Base-by-base conservation (phyloP, 2,888 invertebrate species). In the Imbricaverruca yamaguchii region DNA sequence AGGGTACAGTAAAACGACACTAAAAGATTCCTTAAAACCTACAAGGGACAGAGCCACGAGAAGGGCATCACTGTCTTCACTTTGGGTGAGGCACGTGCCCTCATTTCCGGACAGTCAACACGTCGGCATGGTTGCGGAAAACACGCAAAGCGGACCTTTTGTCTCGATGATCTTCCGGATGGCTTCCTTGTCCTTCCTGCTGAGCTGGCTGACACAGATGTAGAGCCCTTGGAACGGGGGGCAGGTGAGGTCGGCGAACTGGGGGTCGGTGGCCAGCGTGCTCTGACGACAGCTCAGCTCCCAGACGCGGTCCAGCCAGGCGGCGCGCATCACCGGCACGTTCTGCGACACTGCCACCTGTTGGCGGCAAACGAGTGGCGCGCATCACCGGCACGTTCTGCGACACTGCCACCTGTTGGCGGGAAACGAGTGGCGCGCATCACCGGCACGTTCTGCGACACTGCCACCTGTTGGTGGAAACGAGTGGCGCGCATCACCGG, bases 271-370 rank as follows among this genome's bases (percentile, higher is more conserved):
- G 10, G 9, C 80, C 80, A 59, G 81, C 82, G 55, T 82, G 59
- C 25, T 69, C 65, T 23, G 81, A 56, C 87, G 88, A 77, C 92
- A 89, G 81, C 93, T 93, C 4, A 89, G 89, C 21, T 92, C 88
- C 96, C 96, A 97, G 0, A 96, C 92, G 0, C 91, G 91, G 63
- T 92, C 89, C 0, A 97, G 89, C 96, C 97, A 97, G 23, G 91
- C 89, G 13, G 91, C 90, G 9, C 90, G 90, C 92, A 96, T 93
- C 39, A 96, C 89, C 59, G 92, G 91, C 82, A 93, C 90, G 81
- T 90, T 90, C 84, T 89, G 89, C 85, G 91, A 90, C 56, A 90
- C 89, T 23, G 94, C 94, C 87, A 91, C 91, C 88, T 91, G 81
- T 39, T 39, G 39, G 39, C 39, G 4, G 39, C 39, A 39, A 39